phyloP scores from a whole-genome alignment of 23 tunicate genomes.

The Diplosoma virens region DNA sequence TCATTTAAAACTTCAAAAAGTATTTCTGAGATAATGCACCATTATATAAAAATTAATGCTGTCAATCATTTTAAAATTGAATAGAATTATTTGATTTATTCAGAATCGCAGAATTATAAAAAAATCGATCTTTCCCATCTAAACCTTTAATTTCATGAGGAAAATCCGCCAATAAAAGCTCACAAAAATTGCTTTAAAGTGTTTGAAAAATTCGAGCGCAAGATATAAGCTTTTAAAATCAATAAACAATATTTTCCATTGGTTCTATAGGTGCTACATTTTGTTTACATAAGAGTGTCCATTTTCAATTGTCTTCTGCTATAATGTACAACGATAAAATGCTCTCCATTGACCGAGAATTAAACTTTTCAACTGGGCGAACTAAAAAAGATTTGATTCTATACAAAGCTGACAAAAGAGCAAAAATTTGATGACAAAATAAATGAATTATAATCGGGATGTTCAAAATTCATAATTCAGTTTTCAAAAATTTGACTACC shows the following conservation, averaged over 20 bases:
- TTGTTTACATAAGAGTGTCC: slow-evolving; percentile 54
- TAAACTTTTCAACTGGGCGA: neutral
- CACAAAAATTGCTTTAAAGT: no score
- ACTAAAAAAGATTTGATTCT: neutral
- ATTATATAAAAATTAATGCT: no score
- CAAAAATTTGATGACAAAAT: neutral
- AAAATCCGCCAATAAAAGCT: no score
- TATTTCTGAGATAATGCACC: no score
- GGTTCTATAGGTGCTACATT: neutral
- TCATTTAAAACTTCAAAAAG: no score
- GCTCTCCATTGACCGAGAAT: slow-evolving; percentile 14
- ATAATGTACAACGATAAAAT: neutral
- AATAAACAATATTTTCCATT: slow-evolving; percentile 11
- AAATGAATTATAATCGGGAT: no score
- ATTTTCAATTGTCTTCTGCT: slow-evolving; percentile 14
- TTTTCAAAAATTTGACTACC: no score
- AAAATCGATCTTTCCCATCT: slow-evolving; percentile 4
- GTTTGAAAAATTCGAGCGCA: neutral
- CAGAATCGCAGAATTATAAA: neutral
- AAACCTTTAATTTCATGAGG: no score
- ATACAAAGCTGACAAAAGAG: neutral
- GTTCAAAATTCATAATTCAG: no score
- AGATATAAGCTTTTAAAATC: no score
- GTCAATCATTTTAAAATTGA: no score
- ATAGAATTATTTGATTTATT: neutral